Conservation (phyloP, 1,140 invertebrate genomes). For the Leptestheria dahalacensis region DNA sequence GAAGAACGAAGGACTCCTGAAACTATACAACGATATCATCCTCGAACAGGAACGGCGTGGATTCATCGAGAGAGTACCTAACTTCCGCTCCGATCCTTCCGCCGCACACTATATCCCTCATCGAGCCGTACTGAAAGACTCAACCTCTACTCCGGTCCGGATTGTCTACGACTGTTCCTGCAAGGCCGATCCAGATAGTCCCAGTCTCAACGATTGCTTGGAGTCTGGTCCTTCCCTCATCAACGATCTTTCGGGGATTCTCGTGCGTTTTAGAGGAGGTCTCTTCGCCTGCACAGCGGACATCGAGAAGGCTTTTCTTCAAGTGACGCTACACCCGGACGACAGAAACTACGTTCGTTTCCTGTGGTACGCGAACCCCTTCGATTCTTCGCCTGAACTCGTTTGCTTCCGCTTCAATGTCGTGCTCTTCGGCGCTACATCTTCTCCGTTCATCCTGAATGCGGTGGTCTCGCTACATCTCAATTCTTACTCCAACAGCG, state of each 20-base stretch:
- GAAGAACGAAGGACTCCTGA: background rate
- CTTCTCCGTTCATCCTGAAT: slow-evolving; percentile 6
- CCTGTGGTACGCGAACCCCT: slow-evolving; percentile 3
- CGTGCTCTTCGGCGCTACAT: slow-evolving; percentile 2
- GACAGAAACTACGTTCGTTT: slow-evolving; percentile 11
- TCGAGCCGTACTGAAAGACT: slow-evolving; percentile 18
- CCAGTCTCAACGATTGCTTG: slow-evolving; percentile 15
- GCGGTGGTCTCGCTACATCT: slow-evolving; percentile 1
- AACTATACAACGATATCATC: slow-evolving; percentile 1
- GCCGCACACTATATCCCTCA: slow-evolving; percentile 20
- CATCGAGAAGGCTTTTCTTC: slow-evolving; percentile 8
- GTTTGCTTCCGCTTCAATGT: slow-evolving; percentile 3
- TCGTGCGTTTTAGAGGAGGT: background rate
- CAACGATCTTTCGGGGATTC: background rate
- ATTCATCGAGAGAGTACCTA: slow-evolving; percentile 3
- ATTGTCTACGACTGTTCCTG: slow-evolving; percentile 22
- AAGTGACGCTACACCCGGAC: background rate
- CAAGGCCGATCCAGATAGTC: slow-evolving; percentile 8
- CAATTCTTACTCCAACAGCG: no score
- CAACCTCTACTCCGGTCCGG: slow-evolving; percentile 18
- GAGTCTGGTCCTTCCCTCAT: background rate
- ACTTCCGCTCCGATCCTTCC: background rate
- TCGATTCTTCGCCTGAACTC: background rate
- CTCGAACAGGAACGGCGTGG: background rate
- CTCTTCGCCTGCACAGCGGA: slow-evolving; percentile 7